Evolutionary conservation across 1,140 invertebrate genomes (phyloP), one percentile per base, ranked within the genome.

Genomic region (Scylla paramamosain): DNA sequence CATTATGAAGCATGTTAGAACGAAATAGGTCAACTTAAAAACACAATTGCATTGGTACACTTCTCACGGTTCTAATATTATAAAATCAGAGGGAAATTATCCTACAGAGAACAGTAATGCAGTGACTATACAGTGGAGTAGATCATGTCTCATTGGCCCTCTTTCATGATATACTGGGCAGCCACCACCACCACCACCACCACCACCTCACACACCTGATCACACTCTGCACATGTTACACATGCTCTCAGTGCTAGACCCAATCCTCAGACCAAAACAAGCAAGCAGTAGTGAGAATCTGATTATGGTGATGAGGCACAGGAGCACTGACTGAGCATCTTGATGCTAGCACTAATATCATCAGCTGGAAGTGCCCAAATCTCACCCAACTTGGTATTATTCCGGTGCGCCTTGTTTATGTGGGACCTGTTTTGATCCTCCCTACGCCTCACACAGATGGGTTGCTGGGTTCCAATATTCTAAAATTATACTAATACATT

Each of bases 101-200:
- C 46, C 94, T 95, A 95, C 94, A 95, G 84, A 92, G 83, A 95
- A 94, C 93, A 91, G 83, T 94, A 91, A 94, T 94, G 94, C 91
- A 95, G 88, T 95, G 94, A 95, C 94, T 95, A 95, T 95, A 95
- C 94, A 95, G 90, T 92, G 91, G 94, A 95, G 94, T 92, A 39
- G 59, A 92, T 83, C 91, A 94, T 95, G n/a, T 95, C 67, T 52
- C 52, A 52, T 48, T 86, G 87, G 45, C 52, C 48, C 86, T 67
- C 93, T 52, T 82, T 48, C 93, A 89, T 46, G 87, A 67, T 48
- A 32, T 39, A 16, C 29, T n/a, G 25, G 67, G 67, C 67, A 77
- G 25, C 67, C 67, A 3, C 67, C 67, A 20, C 86, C 86, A 88
- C 86, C 86, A 32, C 39, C 84, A 31, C 67, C 52, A 59, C 52